Conservation (phyloP, 2,888 invertebrate genomes). For the Spilarctia lutea region DNA sequence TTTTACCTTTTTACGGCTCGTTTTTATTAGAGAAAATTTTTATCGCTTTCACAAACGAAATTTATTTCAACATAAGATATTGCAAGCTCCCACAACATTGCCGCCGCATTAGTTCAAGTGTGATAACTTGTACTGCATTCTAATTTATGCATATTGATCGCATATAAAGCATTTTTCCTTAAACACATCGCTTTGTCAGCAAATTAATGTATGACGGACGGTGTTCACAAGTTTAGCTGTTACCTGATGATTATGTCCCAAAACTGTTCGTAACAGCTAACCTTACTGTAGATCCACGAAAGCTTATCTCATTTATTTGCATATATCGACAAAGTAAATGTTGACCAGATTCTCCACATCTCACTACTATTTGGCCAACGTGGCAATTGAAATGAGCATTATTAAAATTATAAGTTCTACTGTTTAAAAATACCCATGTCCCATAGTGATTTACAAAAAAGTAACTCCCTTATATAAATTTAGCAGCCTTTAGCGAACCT, state of each 20-base stretch:
- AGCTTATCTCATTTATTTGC: slow-evolving; percentile 82
- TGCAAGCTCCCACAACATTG: slow-evolving; percentile 67
- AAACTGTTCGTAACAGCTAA: slow-evolving; percentile 69
- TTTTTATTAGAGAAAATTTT: slow-evolving; percentile 80
- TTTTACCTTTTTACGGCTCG: slow-evolving; percentile 85
- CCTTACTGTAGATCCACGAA: slow-evolving; percentile 69
- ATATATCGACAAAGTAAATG: slow-evolving; percentile 59
- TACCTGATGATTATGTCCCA: slow-evolving; percentile 44
- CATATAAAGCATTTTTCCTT: slow-evolving; percentile 77
- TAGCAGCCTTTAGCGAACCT: slow-evolving; percentile 56
- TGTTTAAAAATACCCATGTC: slow-evolving; percentile 24
- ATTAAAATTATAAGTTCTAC: slow-evolving; percentile 28
- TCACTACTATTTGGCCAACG: slow-evolving; percentile 21
- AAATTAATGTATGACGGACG: slow-evolving; percentile 63
- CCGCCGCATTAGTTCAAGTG: slow-evolving; percentile 68
- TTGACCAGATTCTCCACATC: slow-evolving; percentile 26
- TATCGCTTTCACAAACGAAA: slow-evolving; percentile 81
- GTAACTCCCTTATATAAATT: slow-evolving; percentile 46
- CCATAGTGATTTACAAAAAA: slow-evolving; percentile 27
- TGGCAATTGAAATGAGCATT: slow-evolving; percentile 35
- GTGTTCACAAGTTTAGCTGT: slow-evolving; percentile 77
- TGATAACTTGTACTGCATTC: slow-evolving; percentile 84
- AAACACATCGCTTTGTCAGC: slow-evolving; percentile 83
- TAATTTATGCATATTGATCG: slow-evolving; percentile 76
- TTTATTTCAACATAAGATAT: slow-evolving; percentile 63